A percentile compares a stretch with the other conserved stretches of the same genome.
Evolutionary conservation across 2,888 invertebrate species (phyloP).

Genomic region (Belgica antarctica): DNA sequence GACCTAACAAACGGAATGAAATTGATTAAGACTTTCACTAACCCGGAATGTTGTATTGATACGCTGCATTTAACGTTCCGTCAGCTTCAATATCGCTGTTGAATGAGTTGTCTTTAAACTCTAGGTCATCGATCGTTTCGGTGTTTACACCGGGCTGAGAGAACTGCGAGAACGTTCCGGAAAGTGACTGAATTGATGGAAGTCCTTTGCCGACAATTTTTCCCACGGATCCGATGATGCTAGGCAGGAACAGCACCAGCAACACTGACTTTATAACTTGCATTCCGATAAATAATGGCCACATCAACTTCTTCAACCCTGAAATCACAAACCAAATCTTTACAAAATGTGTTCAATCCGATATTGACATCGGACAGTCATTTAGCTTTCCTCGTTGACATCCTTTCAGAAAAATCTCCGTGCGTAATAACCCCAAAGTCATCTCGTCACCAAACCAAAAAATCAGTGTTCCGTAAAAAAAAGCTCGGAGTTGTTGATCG

Average conservation of each 20-base stretch:
- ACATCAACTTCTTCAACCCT: constrained; percentile 77
- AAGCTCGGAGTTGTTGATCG: neutral
- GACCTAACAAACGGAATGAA: neutral
- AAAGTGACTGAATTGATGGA: constrained; percentile 51
- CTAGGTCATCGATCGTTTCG: constrained; percentile 64
- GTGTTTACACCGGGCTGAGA: constrained; percentile 49
- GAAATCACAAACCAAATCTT: too few species aligned
- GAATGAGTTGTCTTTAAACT: constrained; percentile 71
- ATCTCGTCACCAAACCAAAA: too few species aligned
- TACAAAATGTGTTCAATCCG: too few species aligned
- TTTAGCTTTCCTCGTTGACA: too few species aligned
- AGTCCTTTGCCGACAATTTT: constrained; percentile 79
- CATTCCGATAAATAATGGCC: constrained; percentile 77
- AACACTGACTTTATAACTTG: constrained; percentile 80
- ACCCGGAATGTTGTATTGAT: constrained; percentile 40
- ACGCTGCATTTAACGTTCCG: neutral
- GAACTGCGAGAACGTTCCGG: constrained; percentile 52
- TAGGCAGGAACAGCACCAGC: constrained; percentile 80
- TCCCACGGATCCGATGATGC: constrained; percentile 77
- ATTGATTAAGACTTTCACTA: constrained; percentile 14
- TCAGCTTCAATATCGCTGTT: constrained; percentile 56
- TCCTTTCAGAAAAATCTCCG: neutral
- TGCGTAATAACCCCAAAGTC: too few species aligned
- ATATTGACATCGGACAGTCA: too few species aligned
- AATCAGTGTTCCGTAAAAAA: neutral